phyloP scores from a whole-genome alignment of 2,797 vertebrate species.

The Dendrocincla fuliginosa region DNA sequence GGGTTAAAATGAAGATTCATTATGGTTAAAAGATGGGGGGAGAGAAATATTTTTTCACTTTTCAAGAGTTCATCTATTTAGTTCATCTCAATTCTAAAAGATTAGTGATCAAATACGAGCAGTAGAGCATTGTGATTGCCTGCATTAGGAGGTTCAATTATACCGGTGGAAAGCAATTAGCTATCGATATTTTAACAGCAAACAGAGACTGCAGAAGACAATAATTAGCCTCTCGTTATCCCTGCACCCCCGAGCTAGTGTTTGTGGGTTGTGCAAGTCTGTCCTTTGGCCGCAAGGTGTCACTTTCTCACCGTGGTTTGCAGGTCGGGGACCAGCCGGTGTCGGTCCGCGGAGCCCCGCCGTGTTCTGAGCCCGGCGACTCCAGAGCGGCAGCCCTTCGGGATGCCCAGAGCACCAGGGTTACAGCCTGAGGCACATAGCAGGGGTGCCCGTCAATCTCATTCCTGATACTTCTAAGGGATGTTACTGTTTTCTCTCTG shows the following conservation, averaged over 20 bases:
- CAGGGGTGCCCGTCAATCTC: rapidly evolving
- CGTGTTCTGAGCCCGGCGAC: rapidly evolving
- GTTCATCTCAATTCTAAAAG: not conserved
- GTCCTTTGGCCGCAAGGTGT: slow-evolving; percentile 25
- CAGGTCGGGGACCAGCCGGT: rapidly evolving
- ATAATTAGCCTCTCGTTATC: rapidly evolving
- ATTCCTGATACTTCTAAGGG: not conserved
- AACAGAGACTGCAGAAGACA: not conserved
- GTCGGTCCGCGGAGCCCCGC: rapidly evolving
- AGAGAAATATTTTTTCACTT: not conserved
- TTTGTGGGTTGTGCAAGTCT: not conserved
- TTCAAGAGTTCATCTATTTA: not conserved
- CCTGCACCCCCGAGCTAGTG: rapidly evolving
- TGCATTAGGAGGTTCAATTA: too few species aligned
- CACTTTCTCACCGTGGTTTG: not conserved
- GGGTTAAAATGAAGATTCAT: not conserved
- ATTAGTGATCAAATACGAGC: not conserved
- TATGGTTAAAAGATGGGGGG: rapidly evolving
- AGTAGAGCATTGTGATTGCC: not conserved
- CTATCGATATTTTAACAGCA: not conserved
- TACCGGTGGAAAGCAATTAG: not conserved
- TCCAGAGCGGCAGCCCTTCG: rapidly evolving
- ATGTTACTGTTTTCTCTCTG: not conserved
- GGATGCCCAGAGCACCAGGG: rapidly evolving
- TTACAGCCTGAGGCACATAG: not conserved